A percentile compares a stretch with the other conserved stretches of the same genome.
phyloP scores from a whole-genome alignment of 2,797 vertebrate species.

The Enteromius unitaeniatus region DNA sequence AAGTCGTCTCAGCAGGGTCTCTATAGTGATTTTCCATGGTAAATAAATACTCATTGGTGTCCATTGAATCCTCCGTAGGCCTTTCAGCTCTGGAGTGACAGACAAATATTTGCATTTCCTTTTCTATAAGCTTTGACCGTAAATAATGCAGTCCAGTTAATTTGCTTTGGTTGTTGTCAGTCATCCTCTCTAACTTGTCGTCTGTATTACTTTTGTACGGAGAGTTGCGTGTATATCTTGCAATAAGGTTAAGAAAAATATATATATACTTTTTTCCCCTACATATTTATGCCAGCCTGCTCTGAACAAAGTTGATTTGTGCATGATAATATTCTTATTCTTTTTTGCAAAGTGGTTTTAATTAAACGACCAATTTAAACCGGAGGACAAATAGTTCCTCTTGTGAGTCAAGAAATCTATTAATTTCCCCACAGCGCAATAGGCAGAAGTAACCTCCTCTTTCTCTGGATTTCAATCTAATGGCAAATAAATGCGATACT shows the following conservation, averaged over 20 bases:
- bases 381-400: conserved; percentile 76
- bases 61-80: background rate
- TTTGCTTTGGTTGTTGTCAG: background rate
- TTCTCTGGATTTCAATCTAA: conserved; percentile 28
- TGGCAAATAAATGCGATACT: conserved; percentile 29
- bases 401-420: conserved; percentile 77
- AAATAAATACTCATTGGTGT: conserved; percentile 20
- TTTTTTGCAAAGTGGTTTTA: conserved; percentile 73
- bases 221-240: background rate
- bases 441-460: conserved; percentile 68
- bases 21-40: conserved; percentile 13
- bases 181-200: background rate
- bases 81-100: conserved; percentile 17
- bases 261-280: too few species aligned
- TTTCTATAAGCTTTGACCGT: background rate
- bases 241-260: background rate
- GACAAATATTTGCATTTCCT: conserved; percentile 7
- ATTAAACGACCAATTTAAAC: conserved; percentile 78
- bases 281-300: background rate
- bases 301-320: conserved; percentile 70
- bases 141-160: background rate
- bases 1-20: conserved; percentile 4
- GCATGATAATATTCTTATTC: conserved; percentile 73
- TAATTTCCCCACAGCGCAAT: conserved; percentile 71
- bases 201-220: background rate